These are phyloP conservation scores for Gymnarchus niloticus DNA, from an alignment of 2,113 vertebrate species.

Conservation along the genomic window DNA sequence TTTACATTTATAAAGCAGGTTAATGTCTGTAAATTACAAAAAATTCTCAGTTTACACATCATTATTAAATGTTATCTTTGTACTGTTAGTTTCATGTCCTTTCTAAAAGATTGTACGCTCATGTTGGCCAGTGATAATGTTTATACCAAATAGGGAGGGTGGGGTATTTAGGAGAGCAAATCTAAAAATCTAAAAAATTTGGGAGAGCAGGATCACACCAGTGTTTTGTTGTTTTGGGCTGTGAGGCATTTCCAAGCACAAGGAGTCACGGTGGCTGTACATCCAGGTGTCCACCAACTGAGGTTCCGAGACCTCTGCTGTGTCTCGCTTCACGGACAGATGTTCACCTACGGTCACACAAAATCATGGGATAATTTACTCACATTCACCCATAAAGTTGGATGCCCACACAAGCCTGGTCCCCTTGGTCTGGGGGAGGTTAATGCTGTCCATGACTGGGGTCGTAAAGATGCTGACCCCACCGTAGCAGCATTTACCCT, in stretches of 20 bases:
- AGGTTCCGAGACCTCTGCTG: background rate
- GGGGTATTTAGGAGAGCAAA: background rate
- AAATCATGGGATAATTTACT: background rate
- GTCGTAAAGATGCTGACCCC: slow-evolving; percentile 32
- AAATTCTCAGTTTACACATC: background rate
- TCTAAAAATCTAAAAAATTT: background rate
- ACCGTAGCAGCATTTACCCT: slow-evolving; percentile 42
- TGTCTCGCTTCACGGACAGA: background rate
- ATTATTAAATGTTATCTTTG: background rate
- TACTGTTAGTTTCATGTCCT: background rate
- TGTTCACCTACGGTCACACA: background rate
- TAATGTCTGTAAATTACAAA: background rate
- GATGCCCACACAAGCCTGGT: background rate
- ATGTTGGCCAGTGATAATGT: background rate
- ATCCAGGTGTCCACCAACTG: background rate
- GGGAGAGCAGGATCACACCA: background rate
- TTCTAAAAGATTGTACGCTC: background rate
- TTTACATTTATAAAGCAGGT: too few relatives aligned
- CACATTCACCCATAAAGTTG: background rate
- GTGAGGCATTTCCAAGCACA: background rate
- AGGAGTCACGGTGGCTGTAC: background rate
- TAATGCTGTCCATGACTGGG: slow-evolving; percentile 49
- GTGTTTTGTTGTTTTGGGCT: background rate
- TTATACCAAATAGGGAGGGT: background rate
- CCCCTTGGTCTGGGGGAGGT: slow-evolving; percentile 27